Base-by-base conservation (phyloP, 2,888 invertebrate species). In the Elysia crispata region DNA sequence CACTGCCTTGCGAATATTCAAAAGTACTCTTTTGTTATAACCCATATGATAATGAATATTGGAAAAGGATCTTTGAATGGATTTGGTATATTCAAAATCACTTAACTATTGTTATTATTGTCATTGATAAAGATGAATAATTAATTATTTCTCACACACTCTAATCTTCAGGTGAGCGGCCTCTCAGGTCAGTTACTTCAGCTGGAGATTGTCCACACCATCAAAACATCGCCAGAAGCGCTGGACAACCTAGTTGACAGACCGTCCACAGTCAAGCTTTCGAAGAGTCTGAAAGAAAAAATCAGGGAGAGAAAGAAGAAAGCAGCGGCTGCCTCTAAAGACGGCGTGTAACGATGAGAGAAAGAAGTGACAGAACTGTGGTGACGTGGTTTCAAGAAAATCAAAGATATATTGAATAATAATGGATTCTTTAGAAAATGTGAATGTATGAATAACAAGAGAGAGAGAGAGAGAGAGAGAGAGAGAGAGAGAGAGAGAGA, bases 151-250 rank as follows among this genome's bases (percentile, higher is more conserved):
- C 11, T 11, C 11, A 41, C 41, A 8, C 60, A 8, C 60, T 60
- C 23, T 23, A 31, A 30, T 20, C 30, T 20, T 5, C 57, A 80
- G 80, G 87, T 91, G 41, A 87, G 85, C 6, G 85, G 86, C 30
- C 79, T 91, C 15, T 88, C 89, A 0, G 87, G 86, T 1, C 87
- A 88, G 66, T 79, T 91, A 20, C 82, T 87, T 15, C 88, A 90
- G 77, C 84, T 91, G 62, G 91, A 91, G 83, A 89, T 88, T 72
- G 89, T 91, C 76, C 90, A 91, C 81, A 89, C 88, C 20, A 87
- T 88, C 64, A 90, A 90, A 84, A 90, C 90, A 8, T 88, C 89
- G 62, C 91, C 91, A 11, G 91, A 91, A 82, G 89, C 87, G 41
- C 85, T 91, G 20, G 91, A 91, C 69, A 88, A 89, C 41, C 87